phyloP scores from a whole-genome alignment of 1,140 invertebrate species.

The Drosophila teissieri region DNA sequence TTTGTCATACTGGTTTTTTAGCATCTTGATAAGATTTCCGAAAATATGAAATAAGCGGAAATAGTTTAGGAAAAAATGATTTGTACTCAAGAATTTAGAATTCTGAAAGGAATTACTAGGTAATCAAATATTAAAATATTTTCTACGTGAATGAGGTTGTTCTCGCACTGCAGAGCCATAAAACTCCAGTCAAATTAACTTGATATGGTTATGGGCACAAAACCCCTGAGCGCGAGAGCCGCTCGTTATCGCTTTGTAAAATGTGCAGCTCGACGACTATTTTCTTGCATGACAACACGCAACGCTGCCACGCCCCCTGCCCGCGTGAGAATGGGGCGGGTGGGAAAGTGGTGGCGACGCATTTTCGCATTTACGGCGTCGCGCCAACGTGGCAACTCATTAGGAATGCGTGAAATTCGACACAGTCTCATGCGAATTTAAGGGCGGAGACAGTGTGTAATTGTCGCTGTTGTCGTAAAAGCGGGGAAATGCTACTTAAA shows the following conservation, averaged over 20 bases:
- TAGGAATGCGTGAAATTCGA: conserved; percentile 71
- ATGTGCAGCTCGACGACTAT: conserved; percentile 62
- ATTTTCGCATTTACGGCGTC: conserved; percentile 57
- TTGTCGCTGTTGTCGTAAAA: conserved; percentile 30
- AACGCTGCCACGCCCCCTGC: conserved; percentile 25
- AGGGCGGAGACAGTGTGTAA: conserved; percentile 16
- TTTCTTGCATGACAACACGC: conserved; percentile 69
- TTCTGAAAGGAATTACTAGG: no score
- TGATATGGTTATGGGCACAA: conserved; percentile 51
- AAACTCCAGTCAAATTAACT: conserved; percentile 47
- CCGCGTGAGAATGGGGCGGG: neutral
- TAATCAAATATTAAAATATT: no score
- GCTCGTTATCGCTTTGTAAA: conserved; percentile 65
- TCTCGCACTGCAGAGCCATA: neutral
- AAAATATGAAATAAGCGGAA: no score
- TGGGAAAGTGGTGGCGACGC: neutral
- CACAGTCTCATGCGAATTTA: conserved; percentile 16
- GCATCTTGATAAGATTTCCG: no score
- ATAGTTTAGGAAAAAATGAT: no score
- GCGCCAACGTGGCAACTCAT: conserved; percentile 49
- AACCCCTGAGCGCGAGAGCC: conserved; percentile 33
- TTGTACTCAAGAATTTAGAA: no score
- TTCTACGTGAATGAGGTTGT: no score
- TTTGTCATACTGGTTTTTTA: no score
- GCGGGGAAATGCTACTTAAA: conserved; percentile 35